Conservation (phyloP, 1,140 invertebrate genomes). For the Myzus persicae region DNA sequence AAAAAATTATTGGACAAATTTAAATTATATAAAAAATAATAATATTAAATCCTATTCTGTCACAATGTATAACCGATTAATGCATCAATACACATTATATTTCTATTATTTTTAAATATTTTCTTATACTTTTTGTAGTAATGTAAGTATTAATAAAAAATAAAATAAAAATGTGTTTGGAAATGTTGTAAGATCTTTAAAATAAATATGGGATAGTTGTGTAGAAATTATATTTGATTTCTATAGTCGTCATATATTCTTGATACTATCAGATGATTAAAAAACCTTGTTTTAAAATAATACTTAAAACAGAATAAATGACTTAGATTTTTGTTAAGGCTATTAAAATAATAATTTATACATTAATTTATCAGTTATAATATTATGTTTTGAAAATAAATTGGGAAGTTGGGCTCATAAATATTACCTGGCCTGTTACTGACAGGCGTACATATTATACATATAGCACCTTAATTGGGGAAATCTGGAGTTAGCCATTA, state of each 20-base stretch:
- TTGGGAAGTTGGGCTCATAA: background rate
- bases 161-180: background rate
- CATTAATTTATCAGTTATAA: background rate
- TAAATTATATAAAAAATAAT: background rate
- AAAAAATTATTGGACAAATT: background rate
- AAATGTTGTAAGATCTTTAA: background rate
- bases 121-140: background rate
- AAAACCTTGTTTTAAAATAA: background rate
- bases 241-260: background rate
- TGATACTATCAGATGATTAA: background rate
- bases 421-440: background rate
- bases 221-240: background rate
- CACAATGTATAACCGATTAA: background rate
- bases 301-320: conserved; percentile 42
- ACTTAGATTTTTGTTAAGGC: conserved; percentile 36
- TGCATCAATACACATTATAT: background rate
- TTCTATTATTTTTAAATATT: background rate
- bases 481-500: background rate
- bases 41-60: background rate
- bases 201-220: background rate
- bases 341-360: conserved; percentile 15
- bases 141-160: background rate
- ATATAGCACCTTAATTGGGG: conserved; percentile 29
- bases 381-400: background rate
- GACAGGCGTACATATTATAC: background rate